Evolutionary conservation across 2,113 vertebrate genomes (phyloP), one percentile per base, ranked within the genome.

Genomic region (Colinus virginianus): DNA sequence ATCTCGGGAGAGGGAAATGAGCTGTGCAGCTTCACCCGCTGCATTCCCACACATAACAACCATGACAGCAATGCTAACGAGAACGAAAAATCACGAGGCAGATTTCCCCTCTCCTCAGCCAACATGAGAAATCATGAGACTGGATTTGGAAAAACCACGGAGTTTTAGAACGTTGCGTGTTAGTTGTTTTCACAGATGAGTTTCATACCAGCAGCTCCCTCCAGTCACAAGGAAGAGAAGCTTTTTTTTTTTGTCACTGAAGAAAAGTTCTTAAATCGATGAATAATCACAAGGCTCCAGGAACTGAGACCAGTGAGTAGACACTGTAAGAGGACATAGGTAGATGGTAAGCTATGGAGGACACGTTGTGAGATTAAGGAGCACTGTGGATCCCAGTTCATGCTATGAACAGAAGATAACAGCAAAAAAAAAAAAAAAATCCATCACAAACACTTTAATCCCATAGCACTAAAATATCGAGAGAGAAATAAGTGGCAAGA

Each of bases 121-220:
- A 95, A 59, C 82, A 74, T 0, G 2, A 49, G 45, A 63, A 89
- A 92, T 96, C 95, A 93, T 80, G 59, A 83, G 95, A 90, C 95
- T 94, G 81, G 87, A 83, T 90, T 28, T 94, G 94, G 79, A 30
- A 86, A 77, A 79, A 25, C 6, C 75, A 40, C 92, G 17, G 59
- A 55, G 70, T 55, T 93, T 92, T 91, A 51, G 59, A 84, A 38
- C 32, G 38, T 6, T 23, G 78, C 6, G 0, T 77, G 67, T 69
- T 61, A 63, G 87, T 78, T 94, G 84, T 94, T 94, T 96, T 90
- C 64, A 89, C 78, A 93, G 95, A 90, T 68, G 91, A 92, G 71
- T 69, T 89, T 92, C 5, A 6, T 80, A 88, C 90, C 46, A 90
- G 87, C 38, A 8, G 82, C 32, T 90, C 92, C 85, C 72, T 70